phyloP scores from a whole-genome alignment of 2,113 vertebrate species.

The Notarius lentiginosus region DNA sequence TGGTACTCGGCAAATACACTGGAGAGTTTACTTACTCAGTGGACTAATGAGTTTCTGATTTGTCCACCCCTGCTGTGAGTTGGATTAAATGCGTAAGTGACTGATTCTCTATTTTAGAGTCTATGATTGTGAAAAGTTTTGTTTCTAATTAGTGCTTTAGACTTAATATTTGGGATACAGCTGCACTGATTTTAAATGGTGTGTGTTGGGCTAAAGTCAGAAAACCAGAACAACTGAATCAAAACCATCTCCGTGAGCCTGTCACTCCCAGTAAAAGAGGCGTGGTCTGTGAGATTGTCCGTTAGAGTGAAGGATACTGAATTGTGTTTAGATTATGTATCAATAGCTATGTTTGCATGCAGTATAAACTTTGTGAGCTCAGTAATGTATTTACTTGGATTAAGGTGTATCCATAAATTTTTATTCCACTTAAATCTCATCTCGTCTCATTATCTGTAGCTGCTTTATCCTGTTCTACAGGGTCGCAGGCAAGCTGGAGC shows the following conservation, averaged over 20 bases:
- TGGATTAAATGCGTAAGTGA: not conserved
- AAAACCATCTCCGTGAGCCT: not conserved
- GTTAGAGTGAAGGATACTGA: not conserved
- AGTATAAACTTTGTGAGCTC: not conserved
- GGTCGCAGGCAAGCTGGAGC: too few species aligned
- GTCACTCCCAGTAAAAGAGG: not conserved
- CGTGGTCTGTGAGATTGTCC: not conserved
- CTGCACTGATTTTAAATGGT: not conserved
- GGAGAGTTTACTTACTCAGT: not conserved
- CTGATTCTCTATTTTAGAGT: not conserved
- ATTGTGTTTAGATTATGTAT: not conserved
- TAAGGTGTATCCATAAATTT: too few species aligned
- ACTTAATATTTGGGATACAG: not conserved
- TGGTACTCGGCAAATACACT: too few species aligned
- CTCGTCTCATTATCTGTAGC: too few species aligned
- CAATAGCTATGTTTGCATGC: not conserved
- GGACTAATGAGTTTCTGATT: not conserved
- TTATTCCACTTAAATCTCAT: too few species aligned
- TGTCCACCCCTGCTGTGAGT: not conserved
- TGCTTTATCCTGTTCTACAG: too few species aligned
- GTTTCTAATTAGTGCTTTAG: not conserved
- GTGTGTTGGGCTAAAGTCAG: not conserved
- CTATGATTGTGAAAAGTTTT: not conserved
- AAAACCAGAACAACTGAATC: not conserved
- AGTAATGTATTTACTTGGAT: too few species aligned